Evolutionary conservation across 2,888 invertebrate species (phyloP).

Genomic region (Mythimna lalbum): DNA sequence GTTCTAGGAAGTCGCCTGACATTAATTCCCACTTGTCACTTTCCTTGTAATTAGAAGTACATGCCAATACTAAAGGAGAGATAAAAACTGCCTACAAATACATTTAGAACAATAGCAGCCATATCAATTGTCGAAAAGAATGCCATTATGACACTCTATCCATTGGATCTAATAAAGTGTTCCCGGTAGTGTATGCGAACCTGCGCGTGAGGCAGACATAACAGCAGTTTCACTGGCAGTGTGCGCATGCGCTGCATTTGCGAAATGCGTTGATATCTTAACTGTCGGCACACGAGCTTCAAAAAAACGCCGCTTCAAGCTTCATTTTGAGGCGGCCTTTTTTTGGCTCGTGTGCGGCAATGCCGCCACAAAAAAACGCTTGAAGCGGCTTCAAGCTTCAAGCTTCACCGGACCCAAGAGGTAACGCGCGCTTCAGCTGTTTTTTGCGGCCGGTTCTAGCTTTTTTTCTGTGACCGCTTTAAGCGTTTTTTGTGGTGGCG

Average conservation of each 20-base stretch:
- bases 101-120: constrained; percentile 56
- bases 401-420: too few relatives aligned
- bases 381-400: too few relatives aligned
- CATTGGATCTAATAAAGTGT: constrained; percentile 64
- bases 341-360: too few relatives aligned
- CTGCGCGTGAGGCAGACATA: constrained; percentile 19
- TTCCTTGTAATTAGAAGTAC: constrained; percentile 43
- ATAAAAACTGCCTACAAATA: constrained; percentile 49
- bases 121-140: constrained; percentile 67
- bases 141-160: constrained; percentile 67
- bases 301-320: too few relatives aligned
- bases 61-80: constrained; percentile 33
- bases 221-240: constrained; percentile 22
- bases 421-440: too few relatives aligned
- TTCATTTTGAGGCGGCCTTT: too few relatives aligned
- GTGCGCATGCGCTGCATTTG: constrained; percentile 9
- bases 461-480: too few relatives aligned
- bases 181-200: constrained; percentile 57
- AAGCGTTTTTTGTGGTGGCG: too few relatives aligned
- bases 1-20: constrained; percentile 35
- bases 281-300: too few relatives aligned
- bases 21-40: constrained; percentile 15
- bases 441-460: too few relatives aligned
- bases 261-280: neutral
- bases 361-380: too few relatives aligned